phyloP scores from a whole-genome alignment of 1,140 invertebrate genomes.

The Euura saliciscinereae region DNA sequence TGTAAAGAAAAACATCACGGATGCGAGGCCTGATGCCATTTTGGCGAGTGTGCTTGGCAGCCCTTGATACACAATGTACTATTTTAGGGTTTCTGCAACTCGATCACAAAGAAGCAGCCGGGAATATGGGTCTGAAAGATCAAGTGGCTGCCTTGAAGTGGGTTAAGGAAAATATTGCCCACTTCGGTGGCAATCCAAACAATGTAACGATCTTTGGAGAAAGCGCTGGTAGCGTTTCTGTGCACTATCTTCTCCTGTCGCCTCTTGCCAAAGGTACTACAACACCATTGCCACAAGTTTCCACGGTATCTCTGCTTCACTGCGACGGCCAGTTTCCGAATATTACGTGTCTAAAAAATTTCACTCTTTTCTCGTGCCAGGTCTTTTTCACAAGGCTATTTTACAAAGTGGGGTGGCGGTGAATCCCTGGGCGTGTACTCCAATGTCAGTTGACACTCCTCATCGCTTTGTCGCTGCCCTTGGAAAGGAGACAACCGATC shows the following conservation, averaged over 20 bases:
- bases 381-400: constrained; percentile 34
- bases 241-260: constrained; percentile 32
- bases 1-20: no score
- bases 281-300: no score
- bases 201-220: constrained; percentile 41
- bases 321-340: background rate
- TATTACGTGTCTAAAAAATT: background rate
- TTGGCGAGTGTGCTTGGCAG: no score
- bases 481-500: constrained; percentile 52
- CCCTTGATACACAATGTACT: no score
- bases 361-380: constrained; percentile 23
- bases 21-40: no score
- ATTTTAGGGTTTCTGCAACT: constrained; percentile 40
- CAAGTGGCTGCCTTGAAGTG: constrained; percentile 18
- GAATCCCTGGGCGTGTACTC: constrained; percentile 45
- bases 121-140: constrained; percentile 42
- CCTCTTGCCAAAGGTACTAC: constrained; percentile 29
- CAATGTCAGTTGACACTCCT: constrained; percentile 38
- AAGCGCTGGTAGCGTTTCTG: constrained; percentile 28
- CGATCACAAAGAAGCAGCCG: constrained; percentile 32
- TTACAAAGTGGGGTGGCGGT: constrained; percentile 51
- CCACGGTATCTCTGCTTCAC: constrained; percentile 16
- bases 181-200: background rate
- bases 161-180: no score
- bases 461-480: constrained; percentile 41